Percentiles rank a stretch among this genome's conserved stretches.
These are phyloP conservation scores for Platycercus adscitus DNA, from an alignment of 2,113 vertebrate species.

Conservation along the genomic window DNA sequence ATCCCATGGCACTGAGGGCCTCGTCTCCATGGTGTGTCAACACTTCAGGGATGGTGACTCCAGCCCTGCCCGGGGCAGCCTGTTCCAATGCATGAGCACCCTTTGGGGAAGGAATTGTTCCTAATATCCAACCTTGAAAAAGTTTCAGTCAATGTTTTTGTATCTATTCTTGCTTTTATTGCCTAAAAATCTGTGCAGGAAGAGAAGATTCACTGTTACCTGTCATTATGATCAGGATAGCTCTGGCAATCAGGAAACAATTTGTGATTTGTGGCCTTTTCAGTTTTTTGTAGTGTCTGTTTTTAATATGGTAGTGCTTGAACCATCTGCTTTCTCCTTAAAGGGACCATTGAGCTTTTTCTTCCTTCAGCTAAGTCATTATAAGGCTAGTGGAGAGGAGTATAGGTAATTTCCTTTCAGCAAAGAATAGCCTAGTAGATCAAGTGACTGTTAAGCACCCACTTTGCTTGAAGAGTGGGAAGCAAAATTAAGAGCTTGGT, in stretches of 20 bases:
- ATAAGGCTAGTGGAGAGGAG: neutral
- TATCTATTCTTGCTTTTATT: neutral
- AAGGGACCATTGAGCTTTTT: neutral
- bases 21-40: neutral
- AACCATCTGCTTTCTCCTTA: neutral
- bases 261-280: neutral
- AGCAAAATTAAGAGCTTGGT: neutral
- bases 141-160: neutral
- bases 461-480: neutral
- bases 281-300: neutral
- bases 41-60: neutral
- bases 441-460: neutral
- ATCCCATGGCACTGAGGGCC: neutral
- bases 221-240: rapidly evolving
- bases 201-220: neutral
- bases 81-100: neutral
- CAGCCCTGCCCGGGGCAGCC: neutral
- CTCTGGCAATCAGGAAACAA: neutral
- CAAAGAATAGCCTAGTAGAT: neutral
- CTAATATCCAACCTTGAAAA: neutral
- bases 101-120: neutral
- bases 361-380: neutral
- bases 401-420: neutral
- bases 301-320: neutral
- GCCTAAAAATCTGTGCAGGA: neutral